A percentile compares a stretch with the other conserved stretches of the same genome.
Conservation (phyloP, 2,113 vertebrate species). For the Salvelinus alpinus region DNA sequence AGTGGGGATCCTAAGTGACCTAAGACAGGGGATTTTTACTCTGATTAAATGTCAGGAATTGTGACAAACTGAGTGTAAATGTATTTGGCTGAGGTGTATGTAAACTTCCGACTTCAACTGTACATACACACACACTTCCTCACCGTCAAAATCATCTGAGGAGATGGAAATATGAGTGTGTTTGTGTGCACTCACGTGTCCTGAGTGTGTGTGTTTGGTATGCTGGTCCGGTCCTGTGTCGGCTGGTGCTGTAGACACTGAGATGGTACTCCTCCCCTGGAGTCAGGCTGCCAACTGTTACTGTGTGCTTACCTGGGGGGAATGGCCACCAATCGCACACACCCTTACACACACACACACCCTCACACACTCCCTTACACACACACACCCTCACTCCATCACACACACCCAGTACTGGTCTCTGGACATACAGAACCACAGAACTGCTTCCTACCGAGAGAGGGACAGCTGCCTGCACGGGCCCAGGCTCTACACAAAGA, state of each 20-base stretch:
- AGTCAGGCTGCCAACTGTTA: slow-evolving; percentile 71
- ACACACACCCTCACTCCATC: slow-evolving; percentile 65
- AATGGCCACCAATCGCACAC: slow-evolving; percentile 50
- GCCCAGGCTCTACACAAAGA: slow-evolving; percentile 54
- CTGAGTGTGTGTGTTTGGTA: slow-evolving; percentile 69
- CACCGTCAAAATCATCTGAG: background rate
- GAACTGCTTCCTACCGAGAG: slow-evolving; percentile 45
- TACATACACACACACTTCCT: background rate
- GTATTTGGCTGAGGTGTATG: too few species aligned
- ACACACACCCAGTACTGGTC: slow-evolving; percentile 45
- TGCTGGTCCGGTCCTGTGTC: slow-evolving; percentile 67
- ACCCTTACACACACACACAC: slow-evolving; percentile 31
- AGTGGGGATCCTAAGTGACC: too few species aligned
- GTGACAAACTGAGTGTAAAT: too few species aligned
- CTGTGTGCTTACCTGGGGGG: slow-evolving; percentile 52
- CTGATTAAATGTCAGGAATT: too few species aligned
- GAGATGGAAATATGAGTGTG: background rate
- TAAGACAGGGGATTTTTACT: too few species aligned
- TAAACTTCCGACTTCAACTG: too few species aligned
- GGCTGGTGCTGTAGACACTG: slow-evolving; percentile 73
- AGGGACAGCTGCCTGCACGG: slow-evolving; percentile 56
- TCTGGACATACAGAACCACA: slow-evolving; percentile 61
- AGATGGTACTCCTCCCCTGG: slow-evolving; percentile 80
- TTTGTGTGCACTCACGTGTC: slow-evolving; percentile 74
- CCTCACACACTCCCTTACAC: slow-evolving; percentile 52